phyloP scores from a whole-genome alignment of 2,113 vertebrate genomes.

The Syrrhaptes paradoxus region DNA sequence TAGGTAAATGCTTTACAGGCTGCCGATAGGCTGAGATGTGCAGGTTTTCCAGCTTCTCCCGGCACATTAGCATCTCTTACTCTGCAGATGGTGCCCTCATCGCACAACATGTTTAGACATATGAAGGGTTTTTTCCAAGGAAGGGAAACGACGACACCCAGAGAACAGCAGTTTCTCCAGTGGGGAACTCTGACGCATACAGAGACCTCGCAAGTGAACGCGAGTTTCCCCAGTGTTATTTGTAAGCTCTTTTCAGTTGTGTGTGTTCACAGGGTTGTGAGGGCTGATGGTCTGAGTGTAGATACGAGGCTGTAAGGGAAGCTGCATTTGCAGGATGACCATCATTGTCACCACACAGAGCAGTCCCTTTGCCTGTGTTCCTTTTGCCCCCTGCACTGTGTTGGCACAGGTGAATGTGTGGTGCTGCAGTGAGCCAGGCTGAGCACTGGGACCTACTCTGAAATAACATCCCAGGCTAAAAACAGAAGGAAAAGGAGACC shows the following conservation, averaged over 20 bases:
- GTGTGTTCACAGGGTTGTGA: neutral
- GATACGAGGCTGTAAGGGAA: neutral
- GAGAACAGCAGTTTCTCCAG: neutral
- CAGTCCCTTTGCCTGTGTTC: accelerated
- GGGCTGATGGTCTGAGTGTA: neutral
- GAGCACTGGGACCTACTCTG: neutral
- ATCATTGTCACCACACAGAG: neutral
- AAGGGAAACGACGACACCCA: neutral
- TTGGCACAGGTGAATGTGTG: neutral
- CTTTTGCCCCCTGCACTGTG: accelerated
- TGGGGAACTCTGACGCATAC: neutral
- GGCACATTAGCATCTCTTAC: neutral
- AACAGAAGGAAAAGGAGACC: neutral
- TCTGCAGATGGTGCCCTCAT: neutral
- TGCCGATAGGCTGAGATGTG: neutral
- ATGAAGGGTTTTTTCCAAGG: neutral
- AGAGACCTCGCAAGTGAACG: neutral
- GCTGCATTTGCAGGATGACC: neutral
- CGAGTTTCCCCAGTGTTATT: neutral
- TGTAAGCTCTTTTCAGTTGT: neutral
- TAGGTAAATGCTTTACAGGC: neutral
- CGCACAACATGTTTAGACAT: neutral
- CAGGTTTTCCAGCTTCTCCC: neutral
- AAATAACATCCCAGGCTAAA: neutral
- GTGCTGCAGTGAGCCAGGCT: accelerated